A percentile compares a stretch with the other conserved stretches of the same genome.
phyloP scores from a whole-genome alignment of 2,888 invertebrate species.

The Clostera curtula region DNA sequence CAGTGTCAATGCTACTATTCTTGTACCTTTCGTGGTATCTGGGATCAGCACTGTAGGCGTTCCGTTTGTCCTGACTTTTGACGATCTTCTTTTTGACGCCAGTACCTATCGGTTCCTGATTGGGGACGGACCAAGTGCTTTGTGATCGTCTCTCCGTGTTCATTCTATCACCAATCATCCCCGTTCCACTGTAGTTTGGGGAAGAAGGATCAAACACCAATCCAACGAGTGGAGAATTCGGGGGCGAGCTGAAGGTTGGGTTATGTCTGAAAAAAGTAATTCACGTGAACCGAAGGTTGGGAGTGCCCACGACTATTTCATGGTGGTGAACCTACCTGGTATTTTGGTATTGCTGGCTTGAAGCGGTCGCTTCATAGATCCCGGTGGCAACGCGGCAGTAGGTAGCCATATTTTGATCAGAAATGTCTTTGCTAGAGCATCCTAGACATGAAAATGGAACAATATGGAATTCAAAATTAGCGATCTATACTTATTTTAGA shows the following conservation, averaged over 20 bases:
- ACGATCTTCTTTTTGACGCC: slow-evolving; percentile 68
- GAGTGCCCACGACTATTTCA: slow-evolving; percentile 3
- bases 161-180: slow-evolving; percentile 47
- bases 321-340: slow-evolving; percentile 37
- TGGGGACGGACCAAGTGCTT: slow-evolving; percentile 52
- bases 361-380: slow-evolving; percentile 53
- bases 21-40: slow-evolving; percentile 59
- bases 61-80: slow-evolving; percentile 61
- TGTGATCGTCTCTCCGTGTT: slow-evolving; percentile 53
- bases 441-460: no score
- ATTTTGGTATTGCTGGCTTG: slow-evolving; percentile 52
- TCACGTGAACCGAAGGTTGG: neutral
- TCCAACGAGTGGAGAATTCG: slow-evolving; percentile 63
- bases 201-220: slow-evolving; percentile 62
- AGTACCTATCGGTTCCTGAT: slow-evolving; percentile 66
- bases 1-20: slow-evolving; percentile 41
- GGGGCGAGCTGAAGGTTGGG: slow-evolving; percentile 66
- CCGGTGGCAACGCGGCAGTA: slow-evolving; percentile 57
- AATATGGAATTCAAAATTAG: no score
- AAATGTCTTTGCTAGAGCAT: slow-evolving; percentile 51
- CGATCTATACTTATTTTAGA: no score
- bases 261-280: slow-evolving; percentile 50
- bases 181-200: slow-evolving; percentile 48
- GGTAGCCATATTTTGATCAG: slow-evolving; percentile 53
- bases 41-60: slow-evolving; percentile 44